These are phyloP conservation scores for Liolophura sinensis DNA, from an alignment of 1,140 invertebrate species.

Conservation along the genomic window DNA sequence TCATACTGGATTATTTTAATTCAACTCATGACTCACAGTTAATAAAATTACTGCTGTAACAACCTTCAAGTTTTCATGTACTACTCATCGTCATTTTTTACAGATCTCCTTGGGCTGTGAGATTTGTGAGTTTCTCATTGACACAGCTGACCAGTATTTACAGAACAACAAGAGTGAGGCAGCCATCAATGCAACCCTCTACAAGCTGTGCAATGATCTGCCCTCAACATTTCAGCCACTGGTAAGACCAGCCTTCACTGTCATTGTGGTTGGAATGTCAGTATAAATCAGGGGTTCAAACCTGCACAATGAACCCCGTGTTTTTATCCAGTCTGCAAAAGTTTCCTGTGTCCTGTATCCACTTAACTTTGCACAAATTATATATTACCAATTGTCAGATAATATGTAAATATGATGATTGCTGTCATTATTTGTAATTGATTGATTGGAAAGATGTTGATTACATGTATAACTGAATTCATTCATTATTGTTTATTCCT, in stretches of 20 bases:
- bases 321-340: background rate
- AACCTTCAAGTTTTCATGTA: no score
- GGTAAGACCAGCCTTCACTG: slow-evolving; percentile 5
- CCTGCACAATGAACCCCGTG: background rate
- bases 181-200: slow-evolving; percentile 21
- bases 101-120: slow-evolving; percentile 11
- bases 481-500: no score
- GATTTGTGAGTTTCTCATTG: slow-evolving; percentile 17
- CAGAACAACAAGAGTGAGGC: slow-evolving; percentile 20
- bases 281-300: background rate
- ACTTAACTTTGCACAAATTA: background rate
- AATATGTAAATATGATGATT: no score
- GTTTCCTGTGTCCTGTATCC: background rate
- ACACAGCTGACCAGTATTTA: slow-evolving; percentile 16
- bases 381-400: background rate
- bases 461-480: no score
- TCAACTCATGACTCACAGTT: no score
- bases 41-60: no score
- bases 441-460: no score
- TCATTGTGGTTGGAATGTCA: background rate
- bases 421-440: no score
- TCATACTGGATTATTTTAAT: no score
- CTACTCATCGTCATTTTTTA: no score
- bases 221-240: slow-evolving; percentile 9
- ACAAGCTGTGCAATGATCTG: slow-evolving; percentile 18